Percentiles rank a stretch among this genome's conserved stretches.
These are phyloP conservation scores for Poecilia velifera DNA, from an alignment of 2,797 vertebrate genomes.

Conservation along the genomic window DNA sequence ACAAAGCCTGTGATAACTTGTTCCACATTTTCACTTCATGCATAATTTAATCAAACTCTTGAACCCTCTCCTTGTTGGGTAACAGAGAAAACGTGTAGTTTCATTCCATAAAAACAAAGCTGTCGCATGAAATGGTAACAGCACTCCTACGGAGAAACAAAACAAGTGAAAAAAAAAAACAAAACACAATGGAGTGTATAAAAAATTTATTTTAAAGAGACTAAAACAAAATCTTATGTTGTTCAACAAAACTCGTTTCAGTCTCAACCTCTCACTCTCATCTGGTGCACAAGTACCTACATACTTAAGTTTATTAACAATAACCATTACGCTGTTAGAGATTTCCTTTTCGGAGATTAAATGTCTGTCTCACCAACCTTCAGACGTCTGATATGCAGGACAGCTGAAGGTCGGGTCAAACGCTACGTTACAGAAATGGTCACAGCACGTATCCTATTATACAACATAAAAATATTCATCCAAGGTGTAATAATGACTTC, in stretches of 20 bases:
- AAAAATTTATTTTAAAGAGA: too few species aligned
- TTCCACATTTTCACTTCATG: background rate
- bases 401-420: background rate
- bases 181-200: background rate
- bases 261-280: background rate
- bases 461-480: constrained; percentile 5
- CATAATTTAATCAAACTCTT: background rate
- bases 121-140: background rate
- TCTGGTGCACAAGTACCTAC: background rate
- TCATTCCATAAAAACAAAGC: background rate
- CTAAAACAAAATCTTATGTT: background rate
- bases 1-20: background rate
- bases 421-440: background rate
- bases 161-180: background rate
- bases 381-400: constrained; percentile 7
- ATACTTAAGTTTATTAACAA: background rate
- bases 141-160: background rate
- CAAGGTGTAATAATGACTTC: background rate
- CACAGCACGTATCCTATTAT: constrained; percentile 4
- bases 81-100: background rate
- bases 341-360: background rate
- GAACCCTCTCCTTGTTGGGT: background rate
- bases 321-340: background rate
- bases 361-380: background rate
- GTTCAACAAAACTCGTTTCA: background rate